A percentile compares a stretch with the other conserved stretches of the same genome.
Evolutionary conservation across 2,797 vertebrate species (phyloP).

Genomic region (Enteromius mattozi): DNA sequence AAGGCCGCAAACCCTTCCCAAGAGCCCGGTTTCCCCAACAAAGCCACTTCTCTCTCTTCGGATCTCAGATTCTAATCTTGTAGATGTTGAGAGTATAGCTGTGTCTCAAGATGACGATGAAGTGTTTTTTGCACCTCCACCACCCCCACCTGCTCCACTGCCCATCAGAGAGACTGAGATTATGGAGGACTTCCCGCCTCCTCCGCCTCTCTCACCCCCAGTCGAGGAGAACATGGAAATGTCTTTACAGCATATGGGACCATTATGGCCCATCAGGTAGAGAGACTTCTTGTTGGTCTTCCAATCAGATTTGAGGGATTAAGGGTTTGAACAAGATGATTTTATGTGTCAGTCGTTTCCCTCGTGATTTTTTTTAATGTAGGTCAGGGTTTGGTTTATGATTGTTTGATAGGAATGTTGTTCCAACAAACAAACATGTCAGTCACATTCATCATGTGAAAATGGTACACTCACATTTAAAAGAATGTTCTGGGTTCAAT

Average conservation of each 20-base stretch:
- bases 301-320: background rate
- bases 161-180: conserved; percentile 66
- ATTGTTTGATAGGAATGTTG: conserved; percentile 5
- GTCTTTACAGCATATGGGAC: conserved; percentile 3
- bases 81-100: conserved; percentile 38
- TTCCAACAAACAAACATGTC: background rate
- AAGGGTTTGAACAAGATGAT: background rate
- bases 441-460: background rate
- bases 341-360: background rate
- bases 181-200: conserved; percentile 68
- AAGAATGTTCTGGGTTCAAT: background rate
- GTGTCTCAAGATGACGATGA: conserved; percentile 79
- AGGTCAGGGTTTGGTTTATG: background rate
- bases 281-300: background rate
- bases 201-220: conserved; percentile 46
- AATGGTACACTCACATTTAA: background rate
- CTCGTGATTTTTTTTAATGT: background rate
- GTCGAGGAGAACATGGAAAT: conserved; percentile 24
- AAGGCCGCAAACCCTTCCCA: background rate
- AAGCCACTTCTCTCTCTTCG: conserved; percentile 73
- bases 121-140: conserved; percentile 76
- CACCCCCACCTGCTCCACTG: conserved; percentile 40
- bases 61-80: conserved; percentile 84
- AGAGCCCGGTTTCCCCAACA: conserved; percentile 56
- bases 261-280: conserved; percentile 53